Evolutionary conservation across 2,797 vertebrate genomes (phyloP), one percentile per base, ranked within the genome.

Genomic region (Centropyge bicolor): DNA sequence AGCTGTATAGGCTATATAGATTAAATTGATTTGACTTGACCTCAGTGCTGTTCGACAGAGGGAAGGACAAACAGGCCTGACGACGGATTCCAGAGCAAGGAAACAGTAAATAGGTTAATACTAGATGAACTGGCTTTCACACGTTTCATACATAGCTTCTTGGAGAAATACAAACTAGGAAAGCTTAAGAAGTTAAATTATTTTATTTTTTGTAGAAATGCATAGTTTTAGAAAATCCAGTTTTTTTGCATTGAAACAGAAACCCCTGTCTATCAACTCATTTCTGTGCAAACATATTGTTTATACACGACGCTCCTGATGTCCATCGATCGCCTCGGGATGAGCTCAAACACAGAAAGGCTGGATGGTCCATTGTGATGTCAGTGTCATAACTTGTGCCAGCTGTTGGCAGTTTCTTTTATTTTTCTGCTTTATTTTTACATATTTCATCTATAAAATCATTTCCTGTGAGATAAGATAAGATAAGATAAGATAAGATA

Each of bases 291-390:
- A 5, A 46, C 51, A 11, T 31, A 62, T 31, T 22, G 40, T 56
- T 27, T 14, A 40, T 52, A 62, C 17, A 51, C 20, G n/a, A 36
- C n/a, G 31, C 31, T 16, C 14, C 4, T 8, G 7, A 43, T 24
- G 45, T 64, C 41, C 14, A 3, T 43, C 14, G 5, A 54, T 35
- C 55, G 16, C 10, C 31, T 40, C 36, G 45, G 41, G 68, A 65
- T 51, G 7, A 31, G 20, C 35, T 57, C 6, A 24, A 31, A 64
- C 27, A 57, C 22, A 45, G 36, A 60, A 46, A 22, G 20, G 49
- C 60, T 64, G 60, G 36, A 22, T 45, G 14, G 27, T 40, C 46
- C 60, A 12, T 11, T 45, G 46, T 67, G 63, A 66, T 49, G 35
- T 66, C 24, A 14, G 3, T n/a, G 16, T 40, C 22, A 3, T 40